Evolutionary conservation across 1,140 invertebrate genomes (phyloP), one percentile per base, ranked within the genome.

Genomic region (Papilio polytes): DNA sequence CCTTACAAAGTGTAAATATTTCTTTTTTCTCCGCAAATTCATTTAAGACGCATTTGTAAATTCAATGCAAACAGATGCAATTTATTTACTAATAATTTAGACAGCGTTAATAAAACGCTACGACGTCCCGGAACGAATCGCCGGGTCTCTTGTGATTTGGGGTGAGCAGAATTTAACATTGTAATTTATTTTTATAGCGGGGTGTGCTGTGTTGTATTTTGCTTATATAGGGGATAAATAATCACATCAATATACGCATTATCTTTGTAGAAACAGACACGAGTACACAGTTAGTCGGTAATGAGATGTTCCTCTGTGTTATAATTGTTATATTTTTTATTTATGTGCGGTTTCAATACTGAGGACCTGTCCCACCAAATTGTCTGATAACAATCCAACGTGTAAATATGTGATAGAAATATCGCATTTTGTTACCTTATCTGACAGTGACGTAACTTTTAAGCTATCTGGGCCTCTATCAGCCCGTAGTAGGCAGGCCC

Each of bases 151-250:
- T 78, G 83, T 83, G 85, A 85, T 87, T 84, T 87, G 86, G 90
- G 89, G 89, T 89, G 90, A 87, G 88, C 85, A 90, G 89, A 92
- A 91, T 92, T 92, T 92, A 90, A 92, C 90, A 92, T 89, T 87
- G 89, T 91, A 92, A 90, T 92, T 91, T 91, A 91, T 92, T 92
- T 91, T 91, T 91, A 92, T 92, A 86, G 85, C 83, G 81, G 87
- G 86, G 87, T 83, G 77, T 76, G 80, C 84, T 83, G 83, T 76
- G 85, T 82, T 84, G 81, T 85, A 83, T 77, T 80, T 82, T 78
- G 80, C 81, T 78, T 76, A 77, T 82, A 82, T 82, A 82, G 91
- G 86, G 90, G 87, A 91, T 87, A 86, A 88, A 90, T 90, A 89
- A 90, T 90, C 88, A 92, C 85, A 86, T 87, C 76, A 78, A 63